Conservation (phyloP, 2,113 vertebrate genomes). For the Loxodonta africana region DNA sequence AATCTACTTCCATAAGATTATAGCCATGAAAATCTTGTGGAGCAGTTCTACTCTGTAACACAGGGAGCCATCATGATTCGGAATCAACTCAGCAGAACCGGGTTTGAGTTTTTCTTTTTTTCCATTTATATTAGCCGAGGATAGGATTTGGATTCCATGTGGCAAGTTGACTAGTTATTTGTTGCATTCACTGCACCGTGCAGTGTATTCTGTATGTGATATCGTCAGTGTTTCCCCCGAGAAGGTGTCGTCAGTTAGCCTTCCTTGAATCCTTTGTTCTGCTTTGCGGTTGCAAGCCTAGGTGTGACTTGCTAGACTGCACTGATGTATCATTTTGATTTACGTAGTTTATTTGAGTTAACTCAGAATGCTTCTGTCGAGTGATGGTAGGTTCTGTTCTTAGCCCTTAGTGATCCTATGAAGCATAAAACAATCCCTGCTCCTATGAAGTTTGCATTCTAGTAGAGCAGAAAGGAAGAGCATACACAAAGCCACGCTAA, state of each 20-base stretch:
- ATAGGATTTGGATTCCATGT: neutral
- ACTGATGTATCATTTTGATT: neutral
- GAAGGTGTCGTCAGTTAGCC: neutral
- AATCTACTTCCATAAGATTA: no score
- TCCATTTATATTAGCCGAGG: neutral
- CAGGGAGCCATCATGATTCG: no score
- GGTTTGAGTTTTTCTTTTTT: no score
- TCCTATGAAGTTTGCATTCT: neutral
- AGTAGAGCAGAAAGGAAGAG: neutral
- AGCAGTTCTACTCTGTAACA: no score
- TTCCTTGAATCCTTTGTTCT: constrained; percentile 14
- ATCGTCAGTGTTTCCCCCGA: neutral
- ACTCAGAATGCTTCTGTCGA: neutral
- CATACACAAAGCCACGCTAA: neutral
- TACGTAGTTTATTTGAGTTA: neutral
- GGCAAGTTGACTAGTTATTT: neutral
- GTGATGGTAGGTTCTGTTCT: neutral
- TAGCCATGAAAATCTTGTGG: no score
- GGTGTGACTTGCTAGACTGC: neutral
- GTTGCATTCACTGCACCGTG: neutral
- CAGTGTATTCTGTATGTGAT: neutral
- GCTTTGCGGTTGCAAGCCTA: neutral
- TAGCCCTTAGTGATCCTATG: neutral
- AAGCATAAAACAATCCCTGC: neutral
- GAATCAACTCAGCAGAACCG: no score